phyloP scores from a whole-genome alignment of 2,888 invertebrate genomes.

The Cephus pulcher region DNA sequence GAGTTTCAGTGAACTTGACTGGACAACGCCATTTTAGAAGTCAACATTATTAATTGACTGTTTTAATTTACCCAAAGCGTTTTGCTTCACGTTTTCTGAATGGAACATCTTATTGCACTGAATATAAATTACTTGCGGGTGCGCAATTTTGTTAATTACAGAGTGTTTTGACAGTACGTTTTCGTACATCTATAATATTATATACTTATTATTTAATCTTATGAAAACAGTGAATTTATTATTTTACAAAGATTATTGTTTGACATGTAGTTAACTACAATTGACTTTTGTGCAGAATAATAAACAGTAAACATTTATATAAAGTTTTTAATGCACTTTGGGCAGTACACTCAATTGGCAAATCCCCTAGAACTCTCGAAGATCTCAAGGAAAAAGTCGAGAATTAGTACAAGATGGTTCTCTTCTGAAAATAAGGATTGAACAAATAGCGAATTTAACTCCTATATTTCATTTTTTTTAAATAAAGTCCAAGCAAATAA shows the following conservation, averaged over 20 bases:
- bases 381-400: neutral
- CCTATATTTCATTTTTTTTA: neutral
- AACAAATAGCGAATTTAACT: neutral
- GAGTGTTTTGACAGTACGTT: neutral
- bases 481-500: neutral
- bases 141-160: neutral
- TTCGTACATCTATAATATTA: neutral
- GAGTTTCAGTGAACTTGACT: slow-evolving; percentile 18
- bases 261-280: neutral
- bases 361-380: neutral
- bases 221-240: neutral
- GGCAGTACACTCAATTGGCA: neutral
- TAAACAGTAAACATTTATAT: neutral
- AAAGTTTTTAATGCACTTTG: neutral
- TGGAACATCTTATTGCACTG: neutral
- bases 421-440: neutral
- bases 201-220: neutral
- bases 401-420: neutral
- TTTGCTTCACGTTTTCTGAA: neutral
- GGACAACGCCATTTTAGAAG: slow-evolving; percentile 18
- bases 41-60: slow-evolving; percentile 20
- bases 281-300: neutral
- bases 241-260: neutral
- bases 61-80: slow-evolving; percentile 6
- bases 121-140: neutral